Base-by-base conservation (phyloP, 2,888 invertebrate species). In the Stramonita haemastoma region DNA sequence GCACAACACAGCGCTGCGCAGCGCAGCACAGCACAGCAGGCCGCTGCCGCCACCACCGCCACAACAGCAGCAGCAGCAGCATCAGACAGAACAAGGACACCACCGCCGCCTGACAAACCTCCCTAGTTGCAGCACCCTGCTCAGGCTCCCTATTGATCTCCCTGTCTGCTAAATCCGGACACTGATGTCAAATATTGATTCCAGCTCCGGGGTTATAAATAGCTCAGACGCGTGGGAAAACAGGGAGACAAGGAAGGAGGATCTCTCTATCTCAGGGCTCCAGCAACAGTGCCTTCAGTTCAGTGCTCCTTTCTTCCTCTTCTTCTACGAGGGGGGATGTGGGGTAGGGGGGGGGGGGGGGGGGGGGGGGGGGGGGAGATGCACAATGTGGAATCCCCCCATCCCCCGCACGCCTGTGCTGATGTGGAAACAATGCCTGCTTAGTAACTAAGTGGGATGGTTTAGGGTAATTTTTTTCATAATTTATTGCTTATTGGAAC, bases 141-240 rank as follows among this genome's bases (percentile, higher is more conserved):
- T 11, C 66, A 8, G 17, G 32, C 26, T 26, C n/a, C 2, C 29
- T 84, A 88, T 88, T 84, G 88, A 88, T 88, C 83, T 36, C 13
- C 79, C 66, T 17, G 32, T 1, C 13, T 13, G 56, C 88, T 88
- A 88, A 88, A 88, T 84, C 84, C 34, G 84, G 84, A 34, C 83
- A 83, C 88, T 88, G 88, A 88, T 88, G 88, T 84, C 83, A 88
- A 81, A 36, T 88, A 88, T 88, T 84, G 88, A 88, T 88, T 46
- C 29, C 22, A 15, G 60, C 46, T 8, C 19, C 29, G 6, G 60
- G 56, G 29, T 70, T 84, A 88, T 70, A 84, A 84, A 88, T 88
- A 88, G 88, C 83, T n/a, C 36, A 26, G 29, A 60, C 84, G 88
- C 84, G 88, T 88, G 88, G 88, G 88, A 84, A 88, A 88, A 86